Evolutionary conservation across 2,113 vertebrate species (phyloP), one percentile per base, ranked within the genome.

Genomic region (Dicaeum eximium): DNA sequence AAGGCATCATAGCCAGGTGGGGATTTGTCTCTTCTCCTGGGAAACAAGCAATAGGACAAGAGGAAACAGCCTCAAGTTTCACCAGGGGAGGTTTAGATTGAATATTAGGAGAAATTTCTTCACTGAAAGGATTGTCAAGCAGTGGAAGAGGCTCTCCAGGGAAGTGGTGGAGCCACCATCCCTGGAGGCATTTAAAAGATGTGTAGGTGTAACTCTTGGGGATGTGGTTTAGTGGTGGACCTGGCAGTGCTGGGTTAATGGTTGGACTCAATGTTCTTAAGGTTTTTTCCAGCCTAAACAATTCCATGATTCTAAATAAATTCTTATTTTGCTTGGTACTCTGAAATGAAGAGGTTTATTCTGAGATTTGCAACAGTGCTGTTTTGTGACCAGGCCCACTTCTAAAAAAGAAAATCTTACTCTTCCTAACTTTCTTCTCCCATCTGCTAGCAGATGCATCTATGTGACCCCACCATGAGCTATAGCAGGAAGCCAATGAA

Each of bases 331-430:
- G 5, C 57, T 77, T 66, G 45, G 18, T 31, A 10, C 23, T 77
- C 33, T 82, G 54, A 87, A 95, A 72, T 75, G 17, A 90, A 40
- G 48, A 40, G 14, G 18, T 73, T 92, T 93, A 61, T 88, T 80
- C 74, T 77, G 81, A 90, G 50, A 79, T 82, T 69, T 90, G 14
- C 42, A 73, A 65, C 33, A 38, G 25, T 44, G 58, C 20, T 80
- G 33, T 31, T 92, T 84, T 81, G 47, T 47, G 28, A 81, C 17
- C 80, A 89, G 8, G 17, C 15, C 48, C 15, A 10, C 37, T 69
- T 48, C 61, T 94, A 87, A 71, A 84, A 86, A 60, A 67, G 19
- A 44, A 60, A 48, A 21, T 56, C 19, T 71, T 51, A 22, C 10
- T 73, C 44, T 79, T 85, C 37, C 18, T 45, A 33, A 66, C 35